Evolutionary conservation across 2,797 vertebrate genomes (phyloP).

Genomic region (Helostoma temminkii): DNA sequence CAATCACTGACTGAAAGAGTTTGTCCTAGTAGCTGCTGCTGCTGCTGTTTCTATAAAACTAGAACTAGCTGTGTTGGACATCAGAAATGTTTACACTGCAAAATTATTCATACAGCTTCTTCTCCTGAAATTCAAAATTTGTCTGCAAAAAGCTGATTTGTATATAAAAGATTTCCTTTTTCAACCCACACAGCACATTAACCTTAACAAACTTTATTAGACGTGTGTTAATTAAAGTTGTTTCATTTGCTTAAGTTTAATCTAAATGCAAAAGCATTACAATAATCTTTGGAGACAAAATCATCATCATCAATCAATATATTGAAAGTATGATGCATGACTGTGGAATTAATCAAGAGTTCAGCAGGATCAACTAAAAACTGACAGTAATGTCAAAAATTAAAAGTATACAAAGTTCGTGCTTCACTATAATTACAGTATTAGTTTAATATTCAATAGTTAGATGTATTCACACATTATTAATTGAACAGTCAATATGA

Average conservation of each 20-base stretch:
- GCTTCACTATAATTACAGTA: background rate
- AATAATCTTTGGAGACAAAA: too few relatives aligned
- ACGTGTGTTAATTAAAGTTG: too few relatives aligned
- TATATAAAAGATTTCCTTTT: too few relatives aligned
- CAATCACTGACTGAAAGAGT: background rate
- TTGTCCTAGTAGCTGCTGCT: conserved; percentile 34
- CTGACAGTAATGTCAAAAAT: background rate
- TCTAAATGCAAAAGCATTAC: background rate
- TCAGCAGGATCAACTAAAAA: background rate
- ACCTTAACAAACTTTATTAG: too few relatives aligned
- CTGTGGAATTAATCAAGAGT: background rate
- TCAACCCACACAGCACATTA: too few relatives aligned
- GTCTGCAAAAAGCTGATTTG: background rate
- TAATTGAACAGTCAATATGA: background rate
- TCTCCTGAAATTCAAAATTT: conserved; percentile 20
- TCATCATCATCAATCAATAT: too few relatives aligned
- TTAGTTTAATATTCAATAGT: background rate
- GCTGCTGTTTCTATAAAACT: conserved; percentile 33
- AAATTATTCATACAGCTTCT: conserved; percentile 10
- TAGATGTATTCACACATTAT: background rate
- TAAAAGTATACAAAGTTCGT: too few relatives aligned
- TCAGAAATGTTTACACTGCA: conserved; percentile 35
- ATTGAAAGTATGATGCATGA: background rate
- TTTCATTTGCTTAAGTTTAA: too few relatives aligned
- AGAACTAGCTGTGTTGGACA: conserved; percentile 18